These are phyloP conservation scores for Numenius phaeopus DNA, from an alignment of 2,797 vertebrate species.

Conservation along the genomic window DNA sequence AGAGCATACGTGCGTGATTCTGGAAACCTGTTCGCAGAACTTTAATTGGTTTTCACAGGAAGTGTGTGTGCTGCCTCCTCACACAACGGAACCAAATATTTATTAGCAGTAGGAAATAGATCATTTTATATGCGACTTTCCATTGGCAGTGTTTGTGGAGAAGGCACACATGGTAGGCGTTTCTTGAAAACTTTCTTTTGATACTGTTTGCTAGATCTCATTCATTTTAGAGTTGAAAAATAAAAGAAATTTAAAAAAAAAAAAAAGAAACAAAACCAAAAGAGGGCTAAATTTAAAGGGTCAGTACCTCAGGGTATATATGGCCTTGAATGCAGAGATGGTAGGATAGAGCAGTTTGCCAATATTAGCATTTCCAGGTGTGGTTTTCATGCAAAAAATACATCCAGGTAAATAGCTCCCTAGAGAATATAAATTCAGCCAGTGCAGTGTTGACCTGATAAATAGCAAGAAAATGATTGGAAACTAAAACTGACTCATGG, in stretches of 20 bases:
- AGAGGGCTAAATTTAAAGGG: not conserved
- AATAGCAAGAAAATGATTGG: not conserved
- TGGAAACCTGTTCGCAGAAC: not conserved
- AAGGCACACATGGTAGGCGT: not conserved
- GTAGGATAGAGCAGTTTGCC: not conserved
- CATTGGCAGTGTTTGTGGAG: not conserved
- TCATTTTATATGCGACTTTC: not conserved
- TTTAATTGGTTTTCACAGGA: not conserved
- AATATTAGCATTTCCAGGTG: not conserved
- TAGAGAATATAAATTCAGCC: not conserved
- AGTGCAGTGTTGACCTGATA: not conserved
- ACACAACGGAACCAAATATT: constrained; percentile 10
- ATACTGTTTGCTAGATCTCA: not conserved
- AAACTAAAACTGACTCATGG: not conserved
- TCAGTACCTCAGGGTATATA: not conserved
- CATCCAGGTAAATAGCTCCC: not conserved
- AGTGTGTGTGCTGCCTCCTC: not conserved
- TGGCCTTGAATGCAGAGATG: not conserved
- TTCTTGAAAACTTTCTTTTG: not conserved
- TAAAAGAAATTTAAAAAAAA: not conserved
- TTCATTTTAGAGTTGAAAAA: not conserved
- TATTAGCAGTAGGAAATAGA: not conserved
- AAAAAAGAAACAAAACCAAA: not conserved
- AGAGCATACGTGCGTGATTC: not conserved
- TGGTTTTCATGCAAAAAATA: not conserved